Percentiles rank a stretch among this genome's conserved stretches.
These are phyloP conservation scores for Myotis findleyi DNA, from an alignment of 2,797 vertebrate genomes.

Conservation along the genomic window DNA sequence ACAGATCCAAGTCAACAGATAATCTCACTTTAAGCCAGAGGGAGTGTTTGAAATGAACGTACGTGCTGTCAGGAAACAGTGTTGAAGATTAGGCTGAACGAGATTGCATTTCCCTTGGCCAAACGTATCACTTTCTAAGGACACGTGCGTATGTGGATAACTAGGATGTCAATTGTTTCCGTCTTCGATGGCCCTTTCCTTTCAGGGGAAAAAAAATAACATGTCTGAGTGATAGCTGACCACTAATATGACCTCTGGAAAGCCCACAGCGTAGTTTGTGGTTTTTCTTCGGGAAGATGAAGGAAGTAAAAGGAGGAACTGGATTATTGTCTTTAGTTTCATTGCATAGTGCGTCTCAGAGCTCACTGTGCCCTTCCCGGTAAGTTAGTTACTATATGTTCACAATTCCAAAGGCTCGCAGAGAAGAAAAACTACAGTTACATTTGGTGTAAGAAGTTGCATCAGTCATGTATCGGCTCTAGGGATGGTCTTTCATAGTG, in stretches of 20 bases:
- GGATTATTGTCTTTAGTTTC: slow-evolving; percentile 66
- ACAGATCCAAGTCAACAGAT: slow-evolving; percentile 77
- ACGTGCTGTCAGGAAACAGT: slow-evolving; percentile 64
- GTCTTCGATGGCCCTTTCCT: neutral
- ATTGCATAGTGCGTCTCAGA: slow-evolving; percentile 63
- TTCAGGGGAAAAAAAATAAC: neutral
- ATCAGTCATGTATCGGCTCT: neutral
- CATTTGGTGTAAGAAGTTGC: neutral
- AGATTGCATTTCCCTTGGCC: neutral
- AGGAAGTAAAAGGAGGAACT: slow-evolving; percentile 82
- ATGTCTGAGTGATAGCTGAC: slow-evolving; percentile 53
- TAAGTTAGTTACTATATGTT: neutral
- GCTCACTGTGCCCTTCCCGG: neutral
- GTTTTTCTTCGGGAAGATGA: slow-evolving; percentile 79
- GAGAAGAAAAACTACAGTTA: neutral
- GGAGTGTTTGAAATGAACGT: slow-evolving; percentile 67
- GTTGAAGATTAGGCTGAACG: slow-evolving; percentile 57
- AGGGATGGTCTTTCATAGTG: neutral
- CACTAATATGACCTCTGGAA: slow-evolving; percentile 76
- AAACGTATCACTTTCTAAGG: neutral
- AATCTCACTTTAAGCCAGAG: slow-evolving; percentile 69
- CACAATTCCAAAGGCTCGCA: slow-evolving; percentile 10
- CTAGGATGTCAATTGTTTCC: neutral
- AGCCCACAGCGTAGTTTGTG: slow-evolving; percentile 82
- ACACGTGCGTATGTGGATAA: neutral